Evolutionary conservation across 2,888 invertebrate genomes (phyloP), one percentile per base, ranked within the genome.

Genomic region (Xiphydria camelus): DNA sequence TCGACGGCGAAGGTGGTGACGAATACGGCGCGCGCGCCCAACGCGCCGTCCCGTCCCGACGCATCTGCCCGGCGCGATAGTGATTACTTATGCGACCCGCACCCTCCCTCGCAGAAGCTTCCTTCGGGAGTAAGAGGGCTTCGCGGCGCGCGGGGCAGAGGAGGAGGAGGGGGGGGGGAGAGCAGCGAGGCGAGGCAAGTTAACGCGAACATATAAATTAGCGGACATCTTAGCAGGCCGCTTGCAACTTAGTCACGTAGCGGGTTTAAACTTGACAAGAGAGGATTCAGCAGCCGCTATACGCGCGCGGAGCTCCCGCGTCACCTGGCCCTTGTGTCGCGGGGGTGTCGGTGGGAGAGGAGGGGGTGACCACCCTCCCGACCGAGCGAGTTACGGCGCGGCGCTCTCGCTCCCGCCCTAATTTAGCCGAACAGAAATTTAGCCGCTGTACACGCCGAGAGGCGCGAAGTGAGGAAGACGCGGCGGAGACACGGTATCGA

Each of bases 131-230:
- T 55, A 40, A 53, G 51, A 49, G 45, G 48, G 42, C 44, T 45
- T 48, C 53, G 55, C 34, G 40, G 42, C 51, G 50, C 47, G 41
- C 42, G 47, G 12, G 54, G 51, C 55, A 49, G 51, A 51, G 49
- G 49, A 47, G 48, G 51, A 47, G 51, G 38, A 33, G 44, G 49
- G 43, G 39, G 44, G 47, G 46, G 48, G 50, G 54, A 14, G 20
- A 46, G 39, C 51, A 47, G 56, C 56, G 36, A 49, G 50, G 49
- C 49, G 52, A 54, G 41, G 62, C 68, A 69, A 73, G 73, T 73
- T 73, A 73, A 72, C 72, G 69, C 70, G 71, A 71, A 73, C 72
- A 70, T 73, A 73, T 73, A 73, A 73, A 73, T 73, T 73, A 73
- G 73, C 70, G 72, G 73, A 71, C 72, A 73, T 73, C 73, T 73